Evolutionary conservation across 2,888 invertebrate genomes (phyloP).

Genomic region (Nephrotoma appendiculata): DNA sequence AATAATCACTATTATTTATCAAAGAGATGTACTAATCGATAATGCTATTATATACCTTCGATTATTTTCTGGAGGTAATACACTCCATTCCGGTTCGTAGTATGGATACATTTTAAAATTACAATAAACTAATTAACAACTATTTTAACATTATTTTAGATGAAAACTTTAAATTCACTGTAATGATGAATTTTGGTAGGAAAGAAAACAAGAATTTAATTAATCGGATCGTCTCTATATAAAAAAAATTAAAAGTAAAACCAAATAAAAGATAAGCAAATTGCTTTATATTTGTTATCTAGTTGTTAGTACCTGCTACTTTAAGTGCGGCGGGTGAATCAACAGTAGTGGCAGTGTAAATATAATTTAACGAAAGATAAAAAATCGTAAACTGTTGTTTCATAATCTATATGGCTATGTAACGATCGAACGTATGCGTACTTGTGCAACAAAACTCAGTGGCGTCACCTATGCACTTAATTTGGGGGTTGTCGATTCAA

Average conservation of each 20-base stretch:
- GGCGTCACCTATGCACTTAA: too few relatives aligned
- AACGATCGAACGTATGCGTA: too few relatives aligned
- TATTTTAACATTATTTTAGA: background rate
- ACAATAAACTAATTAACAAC: background rate
- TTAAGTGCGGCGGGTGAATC: background rate
- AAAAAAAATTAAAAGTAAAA: background rate
- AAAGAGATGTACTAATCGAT: background rate
- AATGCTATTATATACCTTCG: conserved; percentile 43
- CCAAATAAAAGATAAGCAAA: background rate
- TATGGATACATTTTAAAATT: conserved; percentile 26
- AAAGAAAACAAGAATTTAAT: background rate
- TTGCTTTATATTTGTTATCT: background rate
- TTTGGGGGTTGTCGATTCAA: background rate
- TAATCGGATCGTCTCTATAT: background rate
- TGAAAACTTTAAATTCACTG: background rate
- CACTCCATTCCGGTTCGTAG: conserved; percentile 74
- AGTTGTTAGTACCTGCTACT: background rate
- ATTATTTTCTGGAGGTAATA: conserved; percentile 71
- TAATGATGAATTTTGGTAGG: background rate
- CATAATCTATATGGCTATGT: too few relatives aligned
- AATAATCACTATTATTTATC: background rate
- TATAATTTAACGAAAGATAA: background rate
- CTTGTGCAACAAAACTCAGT: too few relatives aligned
- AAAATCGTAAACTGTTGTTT: too few relatives aligned
- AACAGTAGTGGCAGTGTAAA: background rate